Percentiles rank a stretch among this genome's conserved stretches.
phyloP scores from a whole-genome alignment of 2,113 vertebrate species.

The Cebidichthys violaceus region DNA sequence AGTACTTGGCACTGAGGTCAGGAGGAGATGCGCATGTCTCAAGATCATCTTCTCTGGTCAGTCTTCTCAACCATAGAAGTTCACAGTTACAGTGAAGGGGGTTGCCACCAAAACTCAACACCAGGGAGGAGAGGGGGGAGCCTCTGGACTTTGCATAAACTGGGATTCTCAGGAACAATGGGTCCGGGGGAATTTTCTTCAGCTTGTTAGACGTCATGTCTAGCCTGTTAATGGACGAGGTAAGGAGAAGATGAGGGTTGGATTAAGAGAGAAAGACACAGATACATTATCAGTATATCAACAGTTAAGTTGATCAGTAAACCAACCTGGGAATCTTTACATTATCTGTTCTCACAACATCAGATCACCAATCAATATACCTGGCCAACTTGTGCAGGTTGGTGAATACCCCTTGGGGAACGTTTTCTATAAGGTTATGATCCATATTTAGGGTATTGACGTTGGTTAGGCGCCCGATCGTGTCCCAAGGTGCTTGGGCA shows the following conservation, averaged over 20 bases:
- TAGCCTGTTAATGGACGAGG: constrained; percentile 72
- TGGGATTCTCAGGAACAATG: constrained; percentile 91
- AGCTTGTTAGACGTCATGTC: constrained; percentile 98
- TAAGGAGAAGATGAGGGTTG: neutral
- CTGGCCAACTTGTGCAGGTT: constrained; percentile 94
- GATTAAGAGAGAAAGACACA: neutral
- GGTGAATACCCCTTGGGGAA: constrained; percentile 94
- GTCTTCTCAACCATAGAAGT: constrained; percentile 91
- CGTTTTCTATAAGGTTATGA: constrained; percentile 94
- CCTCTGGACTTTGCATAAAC: constrained; percentile 92
- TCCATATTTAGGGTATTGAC: constrained; percentile 95
- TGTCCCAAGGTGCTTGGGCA: constrained; percentile 90
- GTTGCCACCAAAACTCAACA: constrained; percentile 94
- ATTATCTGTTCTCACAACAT: neutral
- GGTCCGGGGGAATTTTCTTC: constrained; percentile 96
- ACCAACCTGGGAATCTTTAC: neutral
- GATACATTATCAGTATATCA: neutral
- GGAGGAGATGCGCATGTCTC: constrained; percentile 94
- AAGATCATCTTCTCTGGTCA: constrained; percentile 92
- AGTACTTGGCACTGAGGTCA: constrained; percentile 92
- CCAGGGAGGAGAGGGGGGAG: constrained; percentile 86
- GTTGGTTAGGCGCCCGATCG: constrained; percentile 88
- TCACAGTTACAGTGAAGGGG: constrained; percentile 97
- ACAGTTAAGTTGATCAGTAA: neutral
- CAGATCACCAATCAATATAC: constrained; percentile 33